Base-by-base conservation (phyloP, 2,888 invertebrate species). In the Heliconius ethilla region DNA sequence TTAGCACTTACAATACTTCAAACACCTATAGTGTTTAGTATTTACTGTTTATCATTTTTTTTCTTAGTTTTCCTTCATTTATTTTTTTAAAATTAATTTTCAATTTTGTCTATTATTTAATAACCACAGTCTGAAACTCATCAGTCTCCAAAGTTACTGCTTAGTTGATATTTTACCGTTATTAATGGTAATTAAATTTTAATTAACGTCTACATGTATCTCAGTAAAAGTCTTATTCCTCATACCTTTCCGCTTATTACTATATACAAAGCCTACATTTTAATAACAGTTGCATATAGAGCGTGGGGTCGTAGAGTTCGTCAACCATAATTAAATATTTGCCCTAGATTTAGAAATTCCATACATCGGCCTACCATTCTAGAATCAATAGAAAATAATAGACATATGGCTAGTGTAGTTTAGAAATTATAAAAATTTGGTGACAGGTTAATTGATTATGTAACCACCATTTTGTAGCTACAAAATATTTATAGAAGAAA, bases 301-400 rank as follows among this genome's bases (percentile, higher is more conserved):
- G 33, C 33, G 15, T 22, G 33, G 33, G 37, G 11, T 37, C 67
- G 37, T 37, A 13, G n/a, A 40, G 67, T 67, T 37, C 15, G n/a
- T 67, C 37, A 33, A 67, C 37, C n/a, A 67, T n/a, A 40, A 67
- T 40, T 5, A 40, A 67, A 67, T 67, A n/a, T 67, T 67, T 67
- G 11, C 33, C 66, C 33, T 66, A 33, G 9, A 33, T 66, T 66
- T 33, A 22, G 22, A 33, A 66, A 22, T 40, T 40, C 25, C 40
- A 13, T 40, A 6, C 37, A 67, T 33, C 0, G 6, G 7, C 7
- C 40, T 13, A 25, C 1, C 25, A 40, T 40, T 25, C n/a, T 40
- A 40, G 25, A 2, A 7, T 40, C 25, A 25, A 69, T 40, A 69
- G 67, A 69, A 67, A n/a, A 67, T 13, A 1, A 11, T 67, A 33